Conservation (phyloP, 2,797 vertebrate species). For the Falco peregrinus region DNA sequence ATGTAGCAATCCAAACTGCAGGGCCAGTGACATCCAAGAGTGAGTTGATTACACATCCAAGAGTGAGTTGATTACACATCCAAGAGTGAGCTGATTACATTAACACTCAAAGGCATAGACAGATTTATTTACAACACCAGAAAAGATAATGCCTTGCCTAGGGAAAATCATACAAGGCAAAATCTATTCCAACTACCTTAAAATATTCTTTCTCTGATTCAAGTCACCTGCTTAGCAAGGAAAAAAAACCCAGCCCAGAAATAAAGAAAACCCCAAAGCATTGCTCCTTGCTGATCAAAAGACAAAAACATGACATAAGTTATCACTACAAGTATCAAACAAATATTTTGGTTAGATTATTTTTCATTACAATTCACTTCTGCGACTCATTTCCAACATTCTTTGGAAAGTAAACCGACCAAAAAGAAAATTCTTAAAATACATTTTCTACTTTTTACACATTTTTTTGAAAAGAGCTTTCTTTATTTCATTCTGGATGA, state of each 20-base stretch:
- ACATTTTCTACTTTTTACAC: not conserved
- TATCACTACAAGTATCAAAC: not conserved
- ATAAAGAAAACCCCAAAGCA: not conserved
- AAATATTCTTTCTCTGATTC: not conserved
- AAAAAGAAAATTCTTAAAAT: not conserved
- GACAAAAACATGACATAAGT: not conserved
- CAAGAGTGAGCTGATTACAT: not conserved
- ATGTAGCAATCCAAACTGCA: not conserved
- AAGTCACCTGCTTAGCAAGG: not conserved
- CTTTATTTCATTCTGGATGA: not conserved
- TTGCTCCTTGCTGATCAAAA: not conserved
- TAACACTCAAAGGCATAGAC: not conserved
- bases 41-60: too few relatives aligned
- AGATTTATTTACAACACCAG: not conserved
- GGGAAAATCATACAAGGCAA: not conserved
- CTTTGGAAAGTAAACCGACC: not conserved
- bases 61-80: too few relatives aligned
- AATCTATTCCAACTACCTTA: not conserved
- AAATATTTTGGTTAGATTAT: not conserved
- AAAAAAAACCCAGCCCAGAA: not conserved
- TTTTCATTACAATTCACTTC: not conserved
- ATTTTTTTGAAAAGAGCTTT: not conserved
- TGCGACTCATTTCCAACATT: not conserved
- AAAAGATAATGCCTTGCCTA: not conserved
- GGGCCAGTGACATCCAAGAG: not conserved